Percentiles rank a stretch among this genome's conserved stretches.
Conservation (phyloP, 2,797 vertebrate species). For the Vultur gryphus region DNA sequence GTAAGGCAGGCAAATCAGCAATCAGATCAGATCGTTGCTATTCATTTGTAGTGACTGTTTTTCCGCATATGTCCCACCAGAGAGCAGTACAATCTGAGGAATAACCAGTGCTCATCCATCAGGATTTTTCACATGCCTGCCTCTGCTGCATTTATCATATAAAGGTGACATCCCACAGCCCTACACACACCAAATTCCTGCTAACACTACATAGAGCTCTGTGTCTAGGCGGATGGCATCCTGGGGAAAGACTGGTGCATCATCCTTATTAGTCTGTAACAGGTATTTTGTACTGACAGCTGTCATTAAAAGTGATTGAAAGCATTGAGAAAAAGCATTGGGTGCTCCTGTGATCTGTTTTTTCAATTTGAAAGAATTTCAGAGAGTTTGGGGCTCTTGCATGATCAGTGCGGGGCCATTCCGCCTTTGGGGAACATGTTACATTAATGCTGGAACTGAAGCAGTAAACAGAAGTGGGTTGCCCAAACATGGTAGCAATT, state of each 20-base stretch:
- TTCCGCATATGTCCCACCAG: neutral
- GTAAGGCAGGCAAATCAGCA: neutral
- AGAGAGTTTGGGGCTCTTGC: neutral
- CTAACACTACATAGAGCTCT: neutral
- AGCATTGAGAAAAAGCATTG: neutral
- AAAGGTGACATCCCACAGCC: neutral
- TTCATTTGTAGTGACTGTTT: neutral
- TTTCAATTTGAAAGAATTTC: neutral
- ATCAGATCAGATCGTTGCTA: neutral
- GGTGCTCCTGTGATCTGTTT: neutral
- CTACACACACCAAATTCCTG: neutral
- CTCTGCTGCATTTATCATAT: neutral
- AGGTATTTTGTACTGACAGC: neutral
- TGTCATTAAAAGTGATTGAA: neutral
- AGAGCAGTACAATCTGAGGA: slow-evolving; percentile 53
- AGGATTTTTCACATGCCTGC: neutral
- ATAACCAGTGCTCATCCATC: neutral
- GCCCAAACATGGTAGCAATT: neutral
- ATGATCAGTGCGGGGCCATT: neutral
- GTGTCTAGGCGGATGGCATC: neutral
- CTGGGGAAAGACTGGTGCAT: neutral
- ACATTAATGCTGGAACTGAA: neutral
- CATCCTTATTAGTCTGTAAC: neutral
- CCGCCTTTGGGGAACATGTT: neutral
- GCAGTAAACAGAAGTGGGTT: neutral